Evolutionary conservation across 2,888 invertebrate genomes (phyloP).

Genomic region (Leptura quadrifasciata): DNA sequence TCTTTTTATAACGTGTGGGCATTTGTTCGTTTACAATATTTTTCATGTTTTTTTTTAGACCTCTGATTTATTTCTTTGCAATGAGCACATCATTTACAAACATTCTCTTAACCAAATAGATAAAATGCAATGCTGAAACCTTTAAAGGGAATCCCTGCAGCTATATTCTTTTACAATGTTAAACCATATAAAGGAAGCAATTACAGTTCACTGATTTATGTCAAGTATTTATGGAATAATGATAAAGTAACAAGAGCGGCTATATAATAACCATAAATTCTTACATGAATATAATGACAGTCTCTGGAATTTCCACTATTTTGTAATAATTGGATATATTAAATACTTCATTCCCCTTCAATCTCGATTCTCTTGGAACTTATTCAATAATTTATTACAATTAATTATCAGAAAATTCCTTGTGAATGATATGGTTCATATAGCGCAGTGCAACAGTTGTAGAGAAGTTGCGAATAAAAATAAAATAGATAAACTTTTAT

Average conservation of each 20-base stretch:
- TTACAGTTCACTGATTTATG: constrained; percentile 8
- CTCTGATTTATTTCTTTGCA: neutral
- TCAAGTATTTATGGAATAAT: constrained; percentile 22
- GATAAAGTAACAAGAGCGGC: constrained; percentile 19
- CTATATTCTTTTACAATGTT: neutral
- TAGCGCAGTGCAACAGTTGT: no score
- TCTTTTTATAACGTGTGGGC: no score
- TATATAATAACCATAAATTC: constrained; percentile 23
- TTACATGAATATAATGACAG: constrained; percentile 8
- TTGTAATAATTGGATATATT: constrained; percentile 19
- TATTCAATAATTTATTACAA: no score
- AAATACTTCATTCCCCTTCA: neutral
- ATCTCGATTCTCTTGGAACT: neutral
- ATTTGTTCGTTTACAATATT: no score
- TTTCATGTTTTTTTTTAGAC: no score
- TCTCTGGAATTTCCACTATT: constrained; percentile 20
- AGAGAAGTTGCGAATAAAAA: no score
- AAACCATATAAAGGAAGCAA: constrained; percentile 28
- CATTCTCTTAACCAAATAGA: neutral
- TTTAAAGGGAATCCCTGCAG: constrained; percentile 16
- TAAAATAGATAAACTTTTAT: no score
- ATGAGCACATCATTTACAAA: neutral
- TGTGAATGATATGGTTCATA: no score
- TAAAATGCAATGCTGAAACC: constrained; percentile 7
- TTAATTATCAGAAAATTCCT: no score